Conservation (phyloP, 2,113 vertebrate species). For the Leptodactylus fuscus region DNA sequence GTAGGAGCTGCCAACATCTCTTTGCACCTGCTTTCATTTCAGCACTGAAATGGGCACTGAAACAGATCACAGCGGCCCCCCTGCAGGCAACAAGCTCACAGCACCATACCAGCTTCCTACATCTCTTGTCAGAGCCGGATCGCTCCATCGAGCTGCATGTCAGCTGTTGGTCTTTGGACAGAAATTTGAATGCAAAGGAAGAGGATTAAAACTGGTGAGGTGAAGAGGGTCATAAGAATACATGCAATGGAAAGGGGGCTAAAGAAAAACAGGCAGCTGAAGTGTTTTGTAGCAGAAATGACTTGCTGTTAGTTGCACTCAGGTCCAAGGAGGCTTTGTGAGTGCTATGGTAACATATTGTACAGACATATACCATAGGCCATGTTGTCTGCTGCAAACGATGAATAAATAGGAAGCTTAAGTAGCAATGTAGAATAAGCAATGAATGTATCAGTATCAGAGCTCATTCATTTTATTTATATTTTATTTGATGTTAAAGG, state of each 20-base stretch:
- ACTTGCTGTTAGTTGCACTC: background rate
- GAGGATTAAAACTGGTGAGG: background rate
- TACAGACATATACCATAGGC: background rate
- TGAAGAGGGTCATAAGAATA: background rate
- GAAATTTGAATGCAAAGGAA: conserved; percentile 42
- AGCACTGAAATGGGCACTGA: conserved; percentile 24
- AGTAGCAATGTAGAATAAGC: background rate
- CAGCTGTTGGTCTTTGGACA: conserved; percentile 54
- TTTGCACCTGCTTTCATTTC: conserved; percentile 13
- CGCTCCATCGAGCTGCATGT: conserved; percentile 43
- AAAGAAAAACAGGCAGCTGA: background rate
- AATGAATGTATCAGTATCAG: too few relatives aligned
- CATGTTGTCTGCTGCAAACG: background rate
- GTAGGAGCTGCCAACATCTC: conserved; percentile 22
- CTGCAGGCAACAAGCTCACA: conserved; percentile 36
- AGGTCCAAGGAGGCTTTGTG: conserved; percentile 8
- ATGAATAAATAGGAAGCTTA: background rate
- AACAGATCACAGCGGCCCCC: conserved; percentile 46
- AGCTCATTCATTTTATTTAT: background rate
- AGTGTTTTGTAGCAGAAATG: background rate
- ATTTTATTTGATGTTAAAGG: background rate
- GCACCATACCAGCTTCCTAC: conserved; percentile 26
- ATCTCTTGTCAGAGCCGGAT: conserved; percentile 32
- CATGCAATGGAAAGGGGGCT: background rate
- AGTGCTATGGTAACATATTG: conserved; percentile 23